Evolutionary conservation across 1,140 invertebrate species (phyloP).

Genomic region (Aphelenchoides fujianensis): DNA sequence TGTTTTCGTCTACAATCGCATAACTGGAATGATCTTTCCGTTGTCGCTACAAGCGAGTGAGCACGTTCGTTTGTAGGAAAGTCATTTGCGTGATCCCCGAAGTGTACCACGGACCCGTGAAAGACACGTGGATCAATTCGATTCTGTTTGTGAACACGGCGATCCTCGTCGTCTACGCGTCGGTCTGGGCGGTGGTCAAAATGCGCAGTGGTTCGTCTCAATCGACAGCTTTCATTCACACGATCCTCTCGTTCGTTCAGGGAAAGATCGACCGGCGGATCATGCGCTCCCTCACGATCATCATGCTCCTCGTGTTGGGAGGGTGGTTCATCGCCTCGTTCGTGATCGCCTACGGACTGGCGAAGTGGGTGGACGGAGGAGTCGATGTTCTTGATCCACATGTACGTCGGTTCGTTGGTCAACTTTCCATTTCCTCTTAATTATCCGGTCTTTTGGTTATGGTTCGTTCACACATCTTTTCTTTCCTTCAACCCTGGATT

Average conservation of each 20-base stretch:
- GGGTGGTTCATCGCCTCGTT: slow-evolving; percentile 2
- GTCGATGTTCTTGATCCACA: background rate
- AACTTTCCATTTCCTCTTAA: background rate
- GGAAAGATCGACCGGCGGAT: slow-evolving; percentile 1
- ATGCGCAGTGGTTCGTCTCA: background rate
- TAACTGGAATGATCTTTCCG: no score
- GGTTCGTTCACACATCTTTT: background rate
- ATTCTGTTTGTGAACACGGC: background rate
- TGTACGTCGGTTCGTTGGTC: slow-evolving; percentile 8
- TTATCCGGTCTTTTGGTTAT: background rate
- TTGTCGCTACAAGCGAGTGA: no score
- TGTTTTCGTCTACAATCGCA: no score
- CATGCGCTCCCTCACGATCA: slow-evolving; percentile 5
- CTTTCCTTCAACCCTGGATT: background rate
- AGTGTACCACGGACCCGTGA: background rate
- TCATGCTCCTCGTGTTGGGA: background rate
- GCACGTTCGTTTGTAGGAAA: no score
- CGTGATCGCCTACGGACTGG: background rate
- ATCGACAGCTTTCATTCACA: background rate
- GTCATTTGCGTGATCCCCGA: slow-evolving; percentile 11
- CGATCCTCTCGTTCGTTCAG: no score
- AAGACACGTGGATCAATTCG: background rate
- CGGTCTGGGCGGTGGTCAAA: slow-evolving; percentile 7
- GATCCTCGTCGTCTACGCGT: slow-evolving; percentile 9
- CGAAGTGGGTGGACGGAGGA: slow-evolving; percentile 1